A percentile compares a stretch with the other conserved stretches of the same genome.
These are phyloP conservation scores for Ectemnius cavifrons DNA, from an alignment of 2,888 invertebrate species.

Conservation along the genomic window DNA sequence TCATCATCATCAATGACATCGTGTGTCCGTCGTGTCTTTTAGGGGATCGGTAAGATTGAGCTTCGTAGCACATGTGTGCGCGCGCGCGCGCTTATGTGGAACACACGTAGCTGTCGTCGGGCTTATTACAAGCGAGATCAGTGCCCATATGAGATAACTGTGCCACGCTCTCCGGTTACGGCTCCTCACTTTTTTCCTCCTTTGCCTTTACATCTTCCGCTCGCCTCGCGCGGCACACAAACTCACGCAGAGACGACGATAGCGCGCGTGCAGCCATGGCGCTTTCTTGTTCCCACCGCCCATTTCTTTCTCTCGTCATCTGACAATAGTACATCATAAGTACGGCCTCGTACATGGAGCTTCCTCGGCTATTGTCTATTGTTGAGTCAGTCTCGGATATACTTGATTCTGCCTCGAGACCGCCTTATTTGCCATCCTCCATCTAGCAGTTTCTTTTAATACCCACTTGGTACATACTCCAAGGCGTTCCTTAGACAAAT, in stretches of 20 bases:
- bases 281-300: constrained; percentile 5
- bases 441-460: too few species aligned
- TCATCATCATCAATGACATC: constrained; percentile 54
- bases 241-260: too few species aligned
- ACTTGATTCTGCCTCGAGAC: too few species aligned
- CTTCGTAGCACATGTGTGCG: constrained; percentile 29
- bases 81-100: constrained; percentile 55
- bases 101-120: constrained; percentile 65
- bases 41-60: constrained; percentile 30
- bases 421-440: too few species aligned
- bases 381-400: too few species aligned
- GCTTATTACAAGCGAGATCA: constrained; percentile 67
- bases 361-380: too few species aligned
- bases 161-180: constrained; percentile 66
- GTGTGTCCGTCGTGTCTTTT: constrained; percentile 25
- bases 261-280: not conserved
- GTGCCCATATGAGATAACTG: constrained; percentile 67
- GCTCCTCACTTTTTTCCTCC: constrained; percentile 37
- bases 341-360: constrained; percentile 19
- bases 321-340: constrained; percentile 4
- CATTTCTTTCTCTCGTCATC: constrained; percentile 14
- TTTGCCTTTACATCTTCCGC: not conserved
- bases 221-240: not conserved
- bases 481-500: too few species aligned
- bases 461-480: too few species aligned